These are phyloP conservation scores for Tamandua tetradactyla DNA, from an alignment of 2,797 vertebrate species.

Conservation along the genomic window DNA sequence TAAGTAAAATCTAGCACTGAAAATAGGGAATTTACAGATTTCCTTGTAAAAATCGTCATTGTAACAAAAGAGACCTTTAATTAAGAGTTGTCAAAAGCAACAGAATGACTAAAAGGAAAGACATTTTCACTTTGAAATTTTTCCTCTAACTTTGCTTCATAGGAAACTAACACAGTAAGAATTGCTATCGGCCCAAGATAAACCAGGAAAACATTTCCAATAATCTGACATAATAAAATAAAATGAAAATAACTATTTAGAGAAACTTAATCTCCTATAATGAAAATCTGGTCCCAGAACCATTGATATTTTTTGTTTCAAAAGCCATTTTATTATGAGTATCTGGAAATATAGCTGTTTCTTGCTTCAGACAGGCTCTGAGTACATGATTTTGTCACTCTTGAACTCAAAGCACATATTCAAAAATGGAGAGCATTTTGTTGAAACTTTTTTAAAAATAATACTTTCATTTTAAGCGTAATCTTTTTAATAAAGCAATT, in stretches of 20 bases:
- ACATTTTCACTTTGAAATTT: slow-evolving; percentile 23
- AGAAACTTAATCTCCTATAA: neutral
- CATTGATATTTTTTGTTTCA: slow-evolving; percentile 17
- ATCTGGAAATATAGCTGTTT: neutral
- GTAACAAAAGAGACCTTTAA: slow-evolving; percentile 58
- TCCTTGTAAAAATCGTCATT: slow-evolving; percentile 28
- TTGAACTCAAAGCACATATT: slow-evolving; percentile 19
- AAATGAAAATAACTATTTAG: neutral
- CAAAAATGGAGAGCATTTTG: neutral
- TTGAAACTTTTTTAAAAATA: neutral
- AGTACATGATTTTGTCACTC: neutral
- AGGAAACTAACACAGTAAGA: slow-evolving; percentile 67
- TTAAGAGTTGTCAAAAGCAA: slow-evolving; percentile 71
- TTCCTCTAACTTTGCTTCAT: slow-evolving; percentile 45
- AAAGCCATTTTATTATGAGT: neutral
- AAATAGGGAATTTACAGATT: slow-evolving; percentile 50
- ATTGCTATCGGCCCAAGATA: neutral
- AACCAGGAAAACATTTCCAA: neutral
- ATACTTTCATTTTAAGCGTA: neutral
- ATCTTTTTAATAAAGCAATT: slow-evolving; percentile 4
- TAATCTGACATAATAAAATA: neutral
- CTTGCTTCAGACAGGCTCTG: neutral
- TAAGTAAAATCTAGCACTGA: slow-evolving; percentile 41
- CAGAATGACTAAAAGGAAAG: slow-evolving; percentile 48
- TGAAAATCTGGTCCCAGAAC: neutral